Base-by-base conservation (phyloP, 2,113 vertebrate genomes). In the Mystacornis crossleyi region DNA sequence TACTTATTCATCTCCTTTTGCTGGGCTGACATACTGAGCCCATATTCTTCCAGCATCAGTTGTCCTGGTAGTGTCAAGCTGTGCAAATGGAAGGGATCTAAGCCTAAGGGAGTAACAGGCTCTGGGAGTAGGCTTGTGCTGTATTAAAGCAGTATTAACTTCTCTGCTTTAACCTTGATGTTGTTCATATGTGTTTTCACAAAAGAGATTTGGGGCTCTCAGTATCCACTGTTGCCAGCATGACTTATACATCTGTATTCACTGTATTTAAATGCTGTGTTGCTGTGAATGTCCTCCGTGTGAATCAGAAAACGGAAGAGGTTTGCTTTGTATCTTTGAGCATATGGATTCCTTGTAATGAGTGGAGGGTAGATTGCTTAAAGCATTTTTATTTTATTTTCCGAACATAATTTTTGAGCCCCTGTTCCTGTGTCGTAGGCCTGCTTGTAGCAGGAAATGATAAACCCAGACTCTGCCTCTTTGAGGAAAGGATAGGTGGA, bases 371-470 rank as follows among this genome's bases (percentile, higher is more conserved):
- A 88, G 42, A n/a, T 58, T 58, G 55, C 53, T 66, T 87, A 73
- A 87, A 90, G 66, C 26, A 79, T 86, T 95, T 86, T 92, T 47
- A 33, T 86, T 95, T 89, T 71, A 54, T 93, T 93, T 89, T 96
- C 54, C 1, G 10, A 83, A 88, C 33, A 85, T 66, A 61, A 57
- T 77, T 89, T 85, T 58, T 82, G 42, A 91, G 58, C 54, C 34
- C n/a, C 50, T 65, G 23, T 77, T 91, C 60, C 81, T 51, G 33
- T 86, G 58, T 70, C 61, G 57, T 58, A 45, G 45, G 38, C 29
- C 54, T 88, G 79, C 85, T 93, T 95, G 79, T 88, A 90, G 90
- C 82, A 90, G 88, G 81, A 96, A 96, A 86, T 73, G 4, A 93
- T 83, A 92, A 96, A 91, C 53, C 34, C 50, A 65, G 67, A 82